phyloP scores from a whole-genome alignment of 2,888 invertebrate species.

The Drosophila phalerata region DNA sequence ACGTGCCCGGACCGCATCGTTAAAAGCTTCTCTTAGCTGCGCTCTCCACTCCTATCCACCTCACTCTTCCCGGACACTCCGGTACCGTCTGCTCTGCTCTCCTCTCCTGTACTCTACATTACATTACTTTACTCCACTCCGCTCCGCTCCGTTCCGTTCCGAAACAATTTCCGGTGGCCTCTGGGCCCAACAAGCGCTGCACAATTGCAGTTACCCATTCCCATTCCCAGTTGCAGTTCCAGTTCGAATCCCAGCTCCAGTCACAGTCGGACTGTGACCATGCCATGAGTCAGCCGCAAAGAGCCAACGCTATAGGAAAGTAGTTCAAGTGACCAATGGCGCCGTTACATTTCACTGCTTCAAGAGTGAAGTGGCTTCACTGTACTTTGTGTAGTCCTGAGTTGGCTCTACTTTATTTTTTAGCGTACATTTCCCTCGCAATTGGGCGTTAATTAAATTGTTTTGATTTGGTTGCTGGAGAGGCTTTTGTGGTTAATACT shows the following conservation, averaged over 20 bases:
- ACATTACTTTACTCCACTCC: neutral
- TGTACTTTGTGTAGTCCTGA: slow-evolving; percentile 15
- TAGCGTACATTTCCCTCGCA: slow-evolving; percentile 35
- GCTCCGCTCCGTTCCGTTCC: neutral
- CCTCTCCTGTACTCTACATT: neutral
- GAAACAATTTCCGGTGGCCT: slow-evolving; percentile 70
- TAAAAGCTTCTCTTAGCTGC: slow-evolving; percentile 63
- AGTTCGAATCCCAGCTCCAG: slow-evolving; percentile 10
- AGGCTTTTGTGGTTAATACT: slow-evolving; percentile 47
- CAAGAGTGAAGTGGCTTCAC: slow-evolving; percentile 55
- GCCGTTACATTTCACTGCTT: slow-evolving; percentile 77
- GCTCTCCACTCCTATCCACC: neutral
- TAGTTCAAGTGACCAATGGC: slow-evolving; percentile 78
- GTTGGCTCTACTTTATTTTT: neutral
- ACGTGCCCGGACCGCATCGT: slow-evolving; percentile 72
- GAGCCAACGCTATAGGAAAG: slow-evolving; percentile 54
- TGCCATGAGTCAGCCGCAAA: slow-evolving; percentile 55
- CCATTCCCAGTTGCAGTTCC: slow-evolving; percentile 4
- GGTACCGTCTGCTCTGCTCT: neutral
- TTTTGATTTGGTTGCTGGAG: slow-evolving; percentile 60
- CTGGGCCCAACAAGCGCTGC: slow-evolving; percentile 53
- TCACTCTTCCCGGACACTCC: no score
- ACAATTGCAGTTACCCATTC: slow-evolving; percentile 55
- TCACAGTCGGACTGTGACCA: slow-evolving; percentile 14
- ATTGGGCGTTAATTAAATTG: slow-evolving; percentile 76